Evolutionary conservation across 2,113 vertebrate species (phyloP).

Genomic region (Martes martes): DNA sequence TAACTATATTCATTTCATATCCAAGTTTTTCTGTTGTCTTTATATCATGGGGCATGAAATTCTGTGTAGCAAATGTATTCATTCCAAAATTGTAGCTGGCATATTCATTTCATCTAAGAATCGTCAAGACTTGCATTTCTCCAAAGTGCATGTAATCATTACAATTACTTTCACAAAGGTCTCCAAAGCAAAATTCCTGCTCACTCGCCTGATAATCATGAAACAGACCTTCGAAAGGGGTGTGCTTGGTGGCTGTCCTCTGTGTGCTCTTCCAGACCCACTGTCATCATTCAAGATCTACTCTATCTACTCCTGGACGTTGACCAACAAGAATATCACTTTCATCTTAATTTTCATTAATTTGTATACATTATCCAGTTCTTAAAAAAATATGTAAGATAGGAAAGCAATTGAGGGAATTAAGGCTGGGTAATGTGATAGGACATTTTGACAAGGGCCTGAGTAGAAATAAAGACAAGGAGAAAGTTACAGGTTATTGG

Average conservation of each 20-base stretch:
- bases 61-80: background rate
- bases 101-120: background rate
- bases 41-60: background rate
- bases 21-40: background rate
- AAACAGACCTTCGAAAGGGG: background rate
- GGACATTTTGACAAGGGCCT: background rate
- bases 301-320: background rate
- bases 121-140: background rate
- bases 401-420: background rate
- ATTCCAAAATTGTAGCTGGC: background rate
- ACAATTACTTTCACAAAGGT: background rate
- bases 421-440: background rate
- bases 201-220: background rate
- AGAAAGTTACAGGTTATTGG: background rate
- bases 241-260: background rate
- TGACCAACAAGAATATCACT: background rate
- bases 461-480: background rate
- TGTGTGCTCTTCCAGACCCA: accelerated
- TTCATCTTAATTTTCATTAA: background rate
- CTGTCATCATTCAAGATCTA: background rate
- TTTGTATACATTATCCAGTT: background rate
- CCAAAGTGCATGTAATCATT: background rate
- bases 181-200: background rate
- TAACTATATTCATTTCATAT: background rate
- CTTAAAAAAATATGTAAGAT: background rate